Evolutionary conservation across 2,113 vertebrate genomes (phyloP).

Genomic region (Murina feae): DNA sequence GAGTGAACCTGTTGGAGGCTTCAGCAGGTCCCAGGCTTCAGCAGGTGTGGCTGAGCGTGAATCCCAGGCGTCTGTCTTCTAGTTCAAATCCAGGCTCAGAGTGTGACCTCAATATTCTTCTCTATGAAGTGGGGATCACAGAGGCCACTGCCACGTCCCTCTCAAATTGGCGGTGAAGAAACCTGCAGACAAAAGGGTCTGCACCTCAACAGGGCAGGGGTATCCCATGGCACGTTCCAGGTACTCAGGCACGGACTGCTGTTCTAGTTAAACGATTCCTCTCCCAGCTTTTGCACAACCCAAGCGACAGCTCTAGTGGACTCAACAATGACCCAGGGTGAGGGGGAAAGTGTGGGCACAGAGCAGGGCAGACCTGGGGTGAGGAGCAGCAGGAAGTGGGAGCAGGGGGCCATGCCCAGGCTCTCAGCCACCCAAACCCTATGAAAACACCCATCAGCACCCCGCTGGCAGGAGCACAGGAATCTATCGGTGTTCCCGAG

Average conservation of each 20-base stretch:
- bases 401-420: background rate
- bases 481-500: background rate
- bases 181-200: rapidly evolving
- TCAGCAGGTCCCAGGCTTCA: background rate
- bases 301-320: background rate
- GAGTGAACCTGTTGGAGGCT: background rate
- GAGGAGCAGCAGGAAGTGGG: background rate
- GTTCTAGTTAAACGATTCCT: background rate
- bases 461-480: background rate
- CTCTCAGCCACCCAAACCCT: background rate
- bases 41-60: background rate
- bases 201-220: background rate
- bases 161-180: rapidly evolving
- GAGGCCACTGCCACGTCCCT: rapidly evolving
- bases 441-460: no score
- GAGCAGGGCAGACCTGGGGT: background rate
- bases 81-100: background rate
- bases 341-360: background rate
- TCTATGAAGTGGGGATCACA: background rate
- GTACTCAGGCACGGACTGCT: background rate
- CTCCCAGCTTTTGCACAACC: background rate
- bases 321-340: background rate
- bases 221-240: rapidly evolving
- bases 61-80: background rate
- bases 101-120: background rate